These are phyloP conservation scores for Tapirus indicus DNA, from an alignment of 2,797 vertebrate genomes.

Conservation along the genomic window DNA sequence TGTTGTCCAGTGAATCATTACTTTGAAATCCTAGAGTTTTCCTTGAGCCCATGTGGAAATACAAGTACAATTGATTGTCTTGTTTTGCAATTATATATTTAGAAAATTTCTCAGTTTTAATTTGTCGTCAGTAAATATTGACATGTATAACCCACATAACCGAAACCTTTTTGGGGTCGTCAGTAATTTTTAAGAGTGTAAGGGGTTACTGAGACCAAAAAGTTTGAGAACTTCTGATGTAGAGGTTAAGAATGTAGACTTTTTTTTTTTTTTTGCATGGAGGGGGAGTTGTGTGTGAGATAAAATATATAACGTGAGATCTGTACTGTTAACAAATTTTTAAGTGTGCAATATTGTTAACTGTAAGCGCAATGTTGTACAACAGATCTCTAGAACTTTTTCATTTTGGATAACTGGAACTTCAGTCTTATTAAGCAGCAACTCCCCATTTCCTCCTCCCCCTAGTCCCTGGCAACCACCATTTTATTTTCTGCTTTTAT, in stretches of 20 bases:
- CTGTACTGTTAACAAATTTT: neutral
- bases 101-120: conserved; percentile 3
- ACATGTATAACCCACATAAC: neutral
- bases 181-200: neutral
- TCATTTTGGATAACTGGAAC: neutral
- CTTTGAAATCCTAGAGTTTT: conserved; percentile 1
- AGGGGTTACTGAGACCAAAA: neutral
- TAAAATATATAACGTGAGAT: neutral
- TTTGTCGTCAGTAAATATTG: conserved; percentile 2
- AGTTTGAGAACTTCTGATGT: neutral
- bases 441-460: neutral
- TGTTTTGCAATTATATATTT: neutral
- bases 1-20: neutral
- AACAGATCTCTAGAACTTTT: neutral
- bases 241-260: neutral
- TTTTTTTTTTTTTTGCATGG: neutral
- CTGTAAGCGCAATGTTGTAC: neutral
- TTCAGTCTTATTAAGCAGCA: neutral
- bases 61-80: neutral
- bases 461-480: neutral
- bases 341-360: neutral
- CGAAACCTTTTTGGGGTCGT: neutral
- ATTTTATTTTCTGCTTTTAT: neutral
- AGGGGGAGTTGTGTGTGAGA: neutral
- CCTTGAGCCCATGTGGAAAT: neutral